Conservation (phyloP, 2,113 vertebrate species). For the Passerina amoena region DNA sequence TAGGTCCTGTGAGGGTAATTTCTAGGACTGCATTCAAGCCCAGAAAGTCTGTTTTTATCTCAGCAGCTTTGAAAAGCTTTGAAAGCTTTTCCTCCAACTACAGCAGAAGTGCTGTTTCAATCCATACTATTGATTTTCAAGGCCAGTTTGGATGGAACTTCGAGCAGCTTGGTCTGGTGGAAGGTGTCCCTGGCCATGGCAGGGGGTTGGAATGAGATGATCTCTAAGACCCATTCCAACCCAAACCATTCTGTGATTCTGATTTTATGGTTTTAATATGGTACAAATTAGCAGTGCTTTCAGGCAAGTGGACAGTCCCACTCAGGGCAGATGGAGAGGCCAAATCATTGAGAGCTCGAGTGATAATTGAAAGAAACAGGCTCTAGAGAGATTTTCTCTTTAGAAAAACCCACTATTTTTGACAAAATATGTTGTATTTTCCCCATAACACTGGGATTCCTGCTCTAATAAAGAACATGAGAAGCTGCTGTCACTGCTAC, state of each 20-base stretch:
- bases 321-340: neutral
- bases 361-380: neutral
- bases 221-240: neutral
- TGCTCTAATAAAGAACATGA: neutral
- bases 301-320: neutral
- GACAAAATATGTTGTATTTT: neutral
- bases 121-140: neutral
- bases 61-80: neutral
- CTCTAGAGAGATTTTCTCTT: neutral
- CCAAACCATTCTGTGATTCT: neutral
- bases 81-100: neutral
- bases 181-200: neutral
- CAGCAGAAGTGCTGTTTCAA: neutral
- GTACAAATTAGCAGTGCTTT: neutral
- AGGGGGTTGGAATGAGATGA: neutral
- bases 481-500: neutral
- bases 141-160: neutral
- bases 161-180: accelerated
- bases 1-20: neutral
- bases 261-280: neutral
- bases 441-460: neutral
- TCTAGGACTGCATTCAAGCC: neutral
- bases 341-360: neutral
- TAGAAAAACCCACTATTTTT: neutral
- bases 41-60: neutral